phyloP scores from a whole-genome alignment of 2,888 invertebrate genomes.

The Lymantria monacha region DNA sequence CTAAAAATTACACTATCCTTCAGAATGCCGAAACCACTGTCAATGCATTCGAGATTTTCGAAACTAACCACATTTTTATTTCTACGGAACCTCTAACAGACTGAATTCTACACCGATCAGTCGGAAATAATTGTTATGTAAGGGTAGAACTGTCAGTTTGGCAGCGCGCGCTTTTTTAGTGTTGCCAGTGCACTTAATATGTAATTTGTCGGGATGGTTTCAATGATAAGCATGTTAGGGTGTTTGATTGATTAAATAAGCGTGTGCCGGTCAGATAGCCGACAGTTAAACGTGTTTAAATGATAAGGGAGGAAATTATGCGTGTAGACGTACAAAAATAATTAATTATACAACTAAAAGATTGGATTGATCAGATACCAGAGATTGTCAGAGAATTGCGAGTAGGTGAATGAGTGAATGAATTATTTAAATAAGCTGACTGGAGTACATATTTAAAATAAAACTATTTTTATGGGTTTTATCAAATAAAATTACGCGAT shows the following conservation, averaged over 20 bases:
- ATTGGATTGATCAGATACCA: slow-evolving; percentile 3
- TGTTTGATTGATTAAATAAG: slow-evolving; percentile 79
- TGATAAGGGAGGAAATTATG: slow-evolving; percentile 52
- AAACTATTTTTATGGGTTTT: too few species aligned
- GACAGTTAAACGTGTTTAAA: slow-evolving; percentile 59
- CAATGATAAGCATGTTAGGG: slow-evolving; percentile 65
- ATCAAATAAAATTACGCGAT: too few species aligned
- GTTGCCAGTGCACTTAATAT: slow-evolving; percentile 68
- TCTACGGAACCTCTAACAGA: slow-evolving; percentile 13
- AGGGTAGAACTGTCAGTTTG: slow-evolving; percentile 62
- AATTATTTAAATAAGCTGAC: too few species aligned
- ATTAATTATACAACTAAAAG: not conserved
- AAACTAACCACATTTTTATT: not conserved
- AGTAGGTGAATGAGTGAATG: too few species aligned
- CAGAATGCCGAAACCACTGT: too few species aligned
- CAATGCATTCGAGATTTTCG: not conserved
- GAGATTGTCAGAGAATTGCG: too few species aligned
- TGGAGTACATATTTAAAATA: too few species aligned
- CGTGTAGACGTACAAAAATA: slow-evolving; percentile 20
- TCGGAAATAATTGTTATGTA: slow-evolving; percentile 35
- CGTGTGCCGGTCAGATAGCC: slow-evolving; percentile 69
- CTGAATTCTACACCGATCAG: slow-evolving; percentile 6
- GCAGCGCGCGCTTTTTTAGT: slow-evolving; percentile 67
- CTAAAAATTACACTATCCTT: too few species aligned
- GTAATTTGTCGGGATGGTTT: slow-evolving; percentile 76